Conservation (phyloP, 2,888 invertebrate species). For the Pyrocoelia pectoralis region DNA sequence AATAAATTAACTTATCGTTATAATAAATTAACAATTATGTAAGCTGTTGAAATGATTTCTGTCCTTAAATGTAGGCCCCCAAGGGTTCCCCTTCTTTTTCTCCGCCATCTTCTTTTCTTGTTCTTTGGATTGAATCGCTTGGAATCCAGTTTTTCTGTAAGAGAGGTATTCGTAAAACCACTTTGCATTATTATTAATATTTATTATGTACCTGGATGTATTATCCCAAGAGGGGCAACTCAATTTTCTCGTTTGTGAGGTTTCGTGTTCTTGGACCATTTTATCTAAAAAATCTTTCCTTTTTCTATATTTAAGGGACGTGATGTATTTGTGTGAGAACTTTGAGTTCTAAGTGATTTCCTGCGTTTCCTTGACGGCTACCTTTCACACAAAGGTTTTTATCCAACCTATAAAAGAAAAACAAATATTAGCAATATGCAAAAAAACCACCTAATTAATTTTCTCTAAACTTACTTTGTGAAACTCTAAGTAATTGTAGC, state of each 20-base stretch:
- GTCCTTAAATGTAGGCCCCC: constrained; percentile 79
- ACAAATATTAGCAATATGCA: neutral
- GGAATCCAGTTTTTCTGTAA: constrained; percentile 54
- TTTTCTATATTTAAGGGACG: constrained; percentile 73
- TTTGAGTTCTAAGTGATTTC: constrained; percentile 83
- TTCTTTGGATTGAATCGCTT: constrained; percentile 55
- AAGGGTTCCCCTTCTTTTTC: constrained; percentile 59
- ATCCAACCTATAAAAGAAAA: constrained; percentile 21
- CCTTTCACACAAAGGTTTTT: constrained; percentile 83
- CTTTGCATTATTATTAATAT: neutral
- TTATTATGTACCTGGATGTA: constrained; percentile 47
- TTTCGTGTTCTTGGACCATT: constrained; percentile 56
- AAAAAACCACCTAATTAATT: too few relatives aligned
- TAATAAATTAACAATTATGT: constrained; percentile 64
- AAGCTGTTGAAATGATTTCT: constrained; percentile 75
- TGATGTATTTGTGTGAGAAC: constrained; percentile 85
- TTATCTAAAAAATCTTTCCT: constrained; percentile 21
- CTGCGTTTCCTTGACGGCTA: constrained; percentile 85
- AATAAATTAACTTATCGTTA: constrained; percentile 7
- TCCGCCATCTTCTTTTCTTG: constrained; percentile 50
- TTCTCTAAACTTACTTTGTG: too few relatives aligned
- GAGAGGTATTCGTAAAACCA: constrained; percentile 9
- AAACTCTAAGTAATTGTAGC: too few relatives aligned
- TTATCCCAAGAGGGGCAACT: constrained; percentile 45
- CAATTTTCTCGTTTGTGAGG: constrained; percentile 35